phyloP scores from a whole-genome alignment of 2,888 invertebrate species.

The Dastarcus helophoroides region DNA sequence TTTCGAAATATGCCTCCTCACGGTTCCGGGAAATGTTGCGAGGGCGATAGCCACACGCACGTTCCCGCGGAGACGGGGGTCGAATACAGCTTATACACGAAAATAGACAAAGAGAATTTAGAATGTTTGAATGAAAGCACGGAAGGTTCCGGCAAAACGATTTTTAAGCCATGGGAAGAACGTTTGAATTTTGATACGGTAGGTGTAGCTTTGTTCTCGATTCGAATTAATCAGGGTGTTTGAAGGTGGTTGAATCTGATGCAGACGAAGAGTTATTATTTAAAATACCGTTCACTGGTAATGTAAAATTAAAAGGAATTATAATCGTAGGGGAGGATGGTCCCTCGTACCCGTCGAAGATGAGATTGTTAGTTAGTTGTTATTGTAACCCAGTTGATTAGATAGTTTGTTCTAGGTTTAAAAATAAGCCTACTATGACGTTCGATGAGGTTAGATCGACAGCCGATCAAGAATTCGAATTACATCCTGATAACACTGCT shows the following conservation, averaged over 20 bases:
- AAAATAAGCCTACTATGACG: conserved; percentile 87
- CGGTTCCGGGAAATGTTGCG: conserved; percentile 47
- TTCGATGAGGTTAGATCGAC: conserved; percentile 72
- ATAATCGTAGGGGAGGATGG: conserved; percentile 85
- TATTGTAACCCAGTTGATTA: neutral
- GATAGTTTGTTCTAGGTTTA: conserved; percentile 51
- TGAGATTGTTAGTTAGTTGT: conserved; percentile 71
- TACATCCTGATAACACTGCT: conserved; percentile 68
- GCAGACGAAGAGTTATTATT: conserved; percentile 91
- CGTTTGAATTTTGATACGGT: conserved; percentile 68
- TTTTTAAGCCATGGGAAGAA: conserved; percentile 89
- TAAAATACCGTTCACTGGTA: conserved; percentile 94
- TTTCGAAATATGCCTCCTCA: conserved; percentile 47
- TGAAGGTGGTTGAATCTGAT: conserved; percentile 91
- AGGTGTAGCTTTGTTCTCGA: conserved; percentile 22
- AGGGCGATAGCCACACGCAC: conserved; percentile 52
- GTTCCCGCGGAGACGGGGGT: conserved; percentile 59
- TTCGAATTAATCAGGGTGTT: conserved; percentile 2
- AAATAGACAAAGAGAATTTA: conserved; percentile 78
- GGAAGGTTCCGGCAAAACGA: conserved; percentile 76
- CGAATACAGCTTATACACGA: conserved; percentile 74
- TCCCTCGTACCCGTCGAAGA: conserved; percentile 70
- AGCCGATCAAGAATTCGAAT: conserved; percentile 83
- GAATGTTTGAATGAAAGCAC: conserved; percentile 82
- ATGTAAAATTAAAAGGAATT: conserved; percentile 89